Evolutionary conservation across 2,797 vertebrate species (phyloP).

Genomic region (Euphonia xanthogaster): DNA sequence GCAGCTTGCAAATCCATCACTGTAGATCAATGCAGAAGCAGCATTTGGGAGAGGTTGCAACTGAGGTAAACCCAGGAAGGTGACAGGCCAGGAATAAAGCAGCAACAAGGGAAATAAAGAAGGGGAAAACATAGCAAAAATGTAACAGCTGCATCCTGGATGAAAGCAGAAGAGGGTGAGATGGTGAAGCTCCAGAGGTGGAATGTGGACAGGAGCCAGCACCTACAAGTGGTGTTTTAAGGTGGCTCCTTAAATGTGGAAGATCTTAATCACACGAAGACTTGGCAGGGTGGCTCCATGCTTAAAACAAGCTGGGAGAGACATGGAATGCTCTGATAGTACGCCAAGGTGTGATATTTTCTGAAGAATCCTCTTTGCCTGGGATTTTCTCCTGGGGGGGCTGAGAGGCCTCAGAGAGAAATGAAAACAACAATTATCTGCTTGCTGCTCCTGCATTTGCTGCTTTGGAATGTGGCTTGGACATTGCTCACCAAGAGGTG

Average conservation of each 20-base stretch:
- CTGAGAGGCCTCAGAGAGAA: too few relatives aligned
- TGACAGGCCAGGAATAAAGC: background rate
- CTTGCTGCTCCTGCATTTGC: too few relatives aligned
- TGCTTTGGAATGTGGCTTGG: too few relatives aligned
- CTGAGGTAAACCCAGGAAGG: background rate
- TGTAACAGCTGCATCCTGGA: background rate
- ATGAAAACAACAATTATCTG: too few relatives aligned
- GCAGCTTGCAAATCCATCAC: background rate
- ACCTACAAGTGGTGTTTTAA: fast-evolving
- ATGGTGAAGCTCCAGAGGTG: background rate
- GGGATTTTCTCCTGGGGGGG: too few relatives aligned
- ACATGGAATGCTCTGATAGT: background rate
- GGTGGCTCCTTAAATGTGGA: background rate
- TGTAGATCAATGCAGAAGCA: background rate
- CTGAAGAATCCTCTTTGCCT: too few relatives aligned
- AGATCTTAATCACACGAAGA: background rate
- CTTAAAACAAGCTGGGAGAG: background rate
- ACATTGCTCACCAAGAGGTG: too few relatives aligned
- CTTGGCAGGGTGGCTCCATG: background rate
- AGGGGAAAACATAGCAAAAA: background rate
- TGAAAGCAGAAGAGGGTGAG: background rate
- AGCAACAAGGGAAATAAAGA: background rate
- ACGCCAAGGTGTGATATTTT: background rate
- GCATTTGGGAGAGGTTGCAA: background rate
- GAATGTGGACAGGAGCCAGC: background rate